These are phyloP conservation scores for Asobara japonica DNA, from an alignment of 1,140 invertebrate genomes.

Conservation along the genomic window DNA sequence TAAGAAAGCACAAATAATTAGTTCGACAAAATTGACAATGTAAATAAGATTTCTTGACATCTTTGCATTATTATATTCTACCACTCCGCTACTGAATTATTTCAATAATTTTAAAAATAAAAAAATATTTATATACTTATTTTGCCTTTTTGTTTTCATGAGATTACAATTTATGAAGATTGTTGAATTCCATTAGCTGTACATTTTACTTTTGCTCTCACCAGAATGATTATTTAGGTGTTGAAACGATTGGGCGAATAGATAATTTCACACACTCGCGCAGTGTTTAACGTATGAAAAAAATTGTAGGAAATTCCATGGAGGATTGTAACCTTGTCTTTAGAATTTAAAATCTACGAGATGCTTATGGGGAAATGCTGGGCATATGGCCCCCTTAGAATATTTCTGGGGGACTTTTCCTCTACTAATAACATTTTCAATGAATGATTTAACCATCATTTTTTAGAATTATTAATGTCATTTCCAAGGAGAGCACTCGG, in stretches of 20 bases:
- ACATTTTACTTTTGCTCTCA: neutral
- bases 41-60: neutral
- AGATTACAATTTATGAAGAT: neutral
- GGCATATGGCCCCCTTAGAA: no score
- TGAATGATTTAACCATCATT: no score
- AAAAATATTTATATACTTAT: neutral
- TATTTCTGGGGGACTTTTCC: no score
- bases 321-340: neutral
- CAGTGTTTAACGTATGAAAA: no score
- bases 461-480: no score
- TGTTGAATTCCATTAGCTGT: neutral
- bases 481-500: no score
- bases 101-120: neutral
- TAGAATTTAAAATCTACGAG: neutral
- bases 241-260: no score
- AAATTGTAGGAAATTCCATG: no score
- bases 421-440: neutral
- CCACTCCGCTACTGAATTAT: neutral
- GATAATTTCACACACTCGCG: no score
- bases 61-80: neutral
- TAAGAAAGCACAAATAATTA: neutral
- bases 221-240: neutral
- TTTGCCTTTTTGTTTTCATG: neutral
- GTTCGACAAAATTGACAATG: no score
- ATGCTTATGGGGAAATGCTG: no score